Evolutionary conservation across 2,888 invertebrate genomes (phyloP).

Genomic region (Trichogramma evanescens): DNA sequence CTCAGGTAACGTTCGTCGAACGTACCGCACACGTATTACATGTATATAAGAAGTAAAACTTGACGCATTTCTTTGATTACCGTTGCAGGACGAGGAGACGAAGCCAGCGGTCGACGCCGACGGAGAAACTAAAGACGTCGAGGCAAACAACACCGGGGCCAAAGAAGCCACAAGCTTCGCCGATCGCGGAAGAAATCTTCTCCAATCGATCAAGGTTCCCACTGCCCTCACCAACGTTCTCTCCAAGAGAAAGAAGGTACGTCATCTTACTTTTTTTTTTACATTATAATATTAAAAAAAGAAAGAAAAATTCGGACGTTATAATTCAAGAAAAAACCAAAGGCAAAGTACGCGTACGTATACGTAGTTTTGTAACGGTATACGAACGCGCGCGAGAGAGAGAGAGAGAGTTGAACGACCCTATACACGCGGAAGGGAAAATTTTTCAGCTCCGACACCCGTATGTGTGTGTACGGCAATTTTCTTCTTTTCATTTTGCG

Average conservation of each 20-base stretch:
- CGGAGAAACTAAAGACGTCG: conserved; percentile 35
- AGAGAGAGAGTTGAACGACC: too few species aligned
- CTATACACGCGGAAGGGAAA: too few species aligned
- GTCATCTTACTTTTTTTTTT: neutral
- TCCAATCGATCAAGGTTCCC: conserved; percentile 59
- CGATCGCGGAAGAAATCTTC: conserved; percentile 44
- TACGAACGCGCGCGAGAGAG: too few species aligned
- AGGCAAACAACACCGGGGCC: conserved; percentile 29
- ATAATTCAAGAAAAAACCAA: neutral
- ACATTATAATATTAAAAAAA: neutral
- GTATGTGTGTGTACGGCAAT: too few species aligned
- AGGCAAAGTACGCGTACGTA: neutral
- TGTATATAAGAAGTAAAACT: neutral
- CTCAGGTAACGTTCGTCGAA: too few species aligned
- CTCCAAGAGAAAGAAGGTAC: conserved; percentile 40
- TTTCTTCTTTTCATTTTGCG: too few species aligned
- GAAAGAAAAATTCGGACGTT: neutral
- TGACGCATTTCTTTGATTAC: conserved; percentile 8
- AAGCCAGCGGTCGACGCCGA: conserved; percentile 38
- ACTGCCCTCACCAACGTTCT: conserved; percentile 49
- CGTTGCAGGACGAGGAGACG: conserved; percentile 34
- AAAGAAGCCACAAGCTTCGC: conserved; percentile 33
- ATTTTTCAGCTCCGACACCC: too few species aligned
- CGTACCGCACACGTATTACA: too few species aligned
- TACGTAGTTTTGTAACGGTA: too few species aligned